These are phyloP conservation scores for Lineus longissimus DNA, from an alignment of 1,140 invertebrate species.

Conservation along the genomic window DNA sequence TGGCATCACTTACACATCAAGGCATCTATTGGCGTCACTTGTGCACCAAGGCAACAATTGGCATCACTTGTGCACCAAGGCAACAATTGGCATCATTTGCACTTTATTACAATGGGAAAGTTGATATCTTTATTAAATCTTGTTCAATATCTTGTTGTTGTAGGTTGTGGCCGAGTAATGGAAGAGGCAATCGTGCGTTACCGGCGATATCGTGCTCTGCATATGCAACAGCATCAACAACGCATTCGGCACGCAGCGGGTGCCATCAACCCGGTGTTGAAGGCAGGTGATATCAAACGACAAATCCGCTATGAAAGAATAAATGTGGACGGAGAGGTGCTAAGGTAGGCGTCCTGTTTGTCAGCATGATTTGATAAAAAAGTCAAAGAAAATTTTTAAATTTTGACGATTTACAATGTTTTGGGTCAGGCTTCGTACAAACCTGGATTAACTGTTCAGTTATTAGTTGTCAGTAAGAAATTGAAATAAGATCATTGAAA, in stretches of 20 bases:
- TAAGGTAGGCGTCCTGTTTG: conserved; percentile 26
- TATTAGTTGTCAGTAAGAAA: not conserved
- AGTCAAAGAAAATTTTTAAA: not conserved
- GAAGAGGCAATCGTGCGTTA: no score
- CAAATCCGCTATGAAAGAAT: conserved; percentile 27
- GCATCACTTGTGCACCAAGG: no score
- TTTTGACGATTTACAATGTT: not conserved
- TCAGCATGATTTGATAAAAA: not conserved
- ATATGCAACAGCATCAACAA: not conserved
- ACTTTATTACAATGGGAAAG: no score
- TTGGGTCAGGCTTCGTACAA: not conserved
- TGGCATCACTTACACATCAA: no score
- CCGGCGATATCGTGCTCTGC: no score
- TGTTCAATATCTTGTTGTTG: no score
- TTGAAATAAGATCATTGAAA: not conserved
- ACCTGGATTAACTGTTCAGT: not conserved
- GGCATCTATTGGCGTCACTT: no score
- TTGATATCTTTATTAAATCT: no score
- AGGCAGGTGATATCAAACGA: conserved; percentile 8
- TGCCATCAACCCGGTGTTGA: not conserved
- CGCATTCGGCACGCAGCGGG: not conserved
- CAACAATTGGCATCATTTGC: no score
- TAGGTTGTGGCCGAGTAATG: no score
- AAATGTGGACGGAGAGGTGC: conserved; percentile 33
- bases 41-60: no score